Conservation (phyloP, 35 echinoderm and acorn worm genomes). For the Amphiura filiformis region DNA sequence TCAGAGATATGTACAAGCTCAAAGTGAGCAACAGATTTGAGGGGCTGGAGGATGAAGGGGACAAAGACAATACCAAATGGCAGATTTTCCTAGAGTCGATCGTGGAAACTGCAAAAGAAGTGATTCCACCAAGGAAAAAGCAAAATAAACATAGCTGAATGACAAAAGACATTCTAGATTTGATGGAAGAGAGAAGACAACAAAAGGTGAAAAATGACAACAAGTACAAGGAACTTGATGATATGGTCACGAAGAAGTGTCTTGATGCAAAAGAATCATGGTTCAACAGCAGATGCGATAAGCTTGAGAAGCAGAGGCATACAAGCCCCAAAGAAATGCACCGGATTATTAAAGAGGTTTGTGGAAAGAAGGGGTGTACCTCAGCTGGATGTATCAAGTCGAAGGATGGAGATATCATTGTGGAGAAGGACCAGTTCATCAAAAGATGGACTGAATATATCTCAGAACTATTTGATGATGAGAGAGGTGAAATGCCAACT, state of each 20-base stretch:
- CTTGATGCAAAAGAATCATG: background rate
- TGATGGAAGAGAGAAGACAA: background rate
- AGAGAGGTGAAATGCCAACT: no score
- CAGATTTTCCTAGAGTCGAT: background rate
- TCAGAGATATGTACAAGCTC: no score
- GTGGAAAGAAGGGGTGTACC: background rate
- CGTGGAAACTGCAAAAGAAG: background rate
- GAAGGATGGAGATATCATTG: no score
- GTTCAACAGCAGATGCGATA: background rate
- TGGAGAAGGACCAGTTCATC: no score
- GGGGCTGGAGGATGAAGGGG: background rate
- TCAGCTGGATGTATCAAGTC: no score
- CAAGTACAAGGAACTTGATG: background rate
- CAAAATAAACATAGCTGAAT: background rate
- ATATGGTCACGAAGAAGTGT: no score
- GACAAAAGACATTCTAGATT: constrained; percentile 2
- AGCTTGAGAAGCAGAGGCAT: background rate
- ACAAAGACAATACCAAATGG: background rate
- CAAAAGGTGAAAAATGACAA: background rate
- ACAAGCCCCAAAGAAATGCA: background rate
- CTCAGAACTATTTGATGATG: background rate
- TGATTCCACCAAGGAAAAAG: constrained; percentile 5
- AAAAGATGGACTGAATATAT: constrained; percentile 1
- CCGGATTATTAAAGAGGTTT: background rate
- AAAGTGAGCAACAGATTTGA: no score